phyloP scores from a whole-genome alignment of 1,140 invertebrate species.

The Drosophila eugracilis region DNA sequence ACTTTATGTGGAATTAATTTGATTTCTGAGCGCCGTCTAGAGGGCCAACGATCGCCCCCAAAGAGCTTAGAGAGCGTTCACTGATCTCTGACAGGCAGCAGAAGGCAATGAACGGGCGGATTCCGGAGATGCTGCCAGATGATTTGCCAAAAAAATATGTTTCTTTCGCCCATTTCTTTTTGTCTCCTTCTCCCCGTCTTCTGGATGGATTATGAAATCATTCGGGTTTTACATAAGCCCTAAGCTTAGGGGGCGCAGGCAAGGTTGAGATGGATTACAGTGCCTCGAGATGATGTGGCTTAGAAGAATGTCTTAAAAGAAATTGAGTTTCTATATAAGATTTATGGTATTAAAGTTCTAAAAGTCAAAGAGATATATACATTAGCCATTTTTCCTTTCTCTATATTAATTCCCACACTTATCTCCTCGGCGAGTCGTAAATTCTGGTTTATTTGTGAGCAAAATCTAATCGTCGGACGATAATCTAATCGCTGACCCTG shows the following conservation, averaged over 20 bases:
- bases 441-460: conserved; percentile 24
- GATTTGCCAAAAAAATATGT: conserved; percentile 54
- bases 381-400: too few species aligned
- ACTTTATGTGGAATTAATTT: conserved; percentile 59
- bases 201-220: conserved; percentile 54
- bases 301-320: neutral
- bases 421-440: conserved; percentile 11
- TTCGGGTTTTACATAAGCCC: conserved; percentile 44
- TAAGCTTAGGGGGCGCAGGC: conserved; percentile 1
- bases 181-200: conserved; percentile 14
- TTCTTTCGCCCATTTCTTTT: conserved; percentile 24
- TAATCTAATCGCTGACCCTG: conserved; percentile 33
- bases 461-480: conserved; percentile 31
- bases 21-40: conserved; percentile 45
- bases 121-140: conserved; percentile 41
- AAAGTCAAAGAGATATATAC: too few species aligned
- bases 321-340: too few species aligned
- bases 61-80: conserved; percentile 57
- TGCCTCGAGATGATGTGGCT: neutral
- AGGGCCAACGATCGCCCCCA: conserved; percentile 63
- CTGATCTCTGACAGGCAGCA: conserved; percentile 68
- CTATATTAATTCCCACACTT: conserved; percentile 11
- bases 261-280: conserved; percentile 19
- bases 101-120: conserved; percentile 67
- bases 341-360: too few species aligned